Conservation (phyloP, 1,140 invertebrate species). For the Leguminivora glycinivorella region DNA sequence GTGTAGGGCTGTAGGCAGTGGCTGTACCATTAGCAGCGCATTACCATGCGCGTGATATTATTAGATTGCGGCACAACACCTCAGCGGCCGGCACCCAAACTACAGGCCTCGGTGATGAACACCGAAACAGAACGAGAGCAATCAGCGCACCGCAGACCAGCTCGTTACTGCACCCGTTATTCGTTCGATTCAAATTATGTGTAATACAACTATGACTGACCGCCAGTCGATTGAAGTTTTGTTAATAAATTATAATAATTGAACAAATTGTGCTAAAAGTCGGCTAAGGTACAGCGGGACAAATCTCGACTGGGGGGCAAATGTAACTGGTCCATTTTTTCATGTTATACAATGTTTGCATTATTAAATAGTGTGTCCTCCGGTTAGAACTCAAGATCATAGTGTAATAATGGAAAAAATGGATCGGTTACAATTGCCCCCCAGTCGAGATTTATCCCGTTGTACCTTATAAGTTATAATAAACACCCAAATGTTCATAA, state of each 20-base stretch:
- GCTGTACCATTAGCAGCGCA: neutral
- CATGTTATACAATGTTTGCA: too few relatives aligned
- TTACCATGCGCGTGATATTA: constrained; percentile 18
- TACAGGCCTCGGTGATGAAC: constrained; percentile 8
- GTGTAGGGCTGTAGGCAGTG: neutral
- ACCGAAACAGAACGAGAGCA: constrained; percentile 16
- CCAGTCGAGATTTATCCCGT: too few relatives aligned
- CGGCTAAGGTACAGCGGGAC: too few relatives aligned
- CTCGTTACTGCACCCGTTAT: constrained; percentile 3
- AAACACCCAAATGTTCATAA: too few relatives aligned
- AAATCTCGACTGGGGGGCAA: too few relatives aligned
- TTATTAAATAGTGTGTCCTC: too few relatives aligned
- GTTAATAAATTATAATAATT: neutral
- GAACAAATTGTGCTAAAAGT: neutral
- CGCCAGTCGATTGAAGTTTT: neutral
- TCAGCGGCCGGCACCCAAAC: constrained; percentile 16
- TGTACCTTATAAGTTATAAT: too few relatives aligned
- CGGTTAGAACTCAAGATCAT: too few relatives aligned
- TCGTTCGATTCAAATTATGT: constrained; percentile 10
- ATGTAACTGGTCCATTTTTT: too few relatives aligned
- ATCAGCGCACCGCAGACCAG: constrained; percentile 16
- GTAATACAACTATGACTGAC: neutral
- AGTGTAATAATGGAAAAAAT: too few relatives aligned
- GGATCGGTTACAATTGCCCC: too few relatives aligned
- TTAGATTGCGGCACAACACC: neutral